Conservation (phyloP, 2,113 vertebrate genomes). For the Mesocricetus auratus region DNA sequence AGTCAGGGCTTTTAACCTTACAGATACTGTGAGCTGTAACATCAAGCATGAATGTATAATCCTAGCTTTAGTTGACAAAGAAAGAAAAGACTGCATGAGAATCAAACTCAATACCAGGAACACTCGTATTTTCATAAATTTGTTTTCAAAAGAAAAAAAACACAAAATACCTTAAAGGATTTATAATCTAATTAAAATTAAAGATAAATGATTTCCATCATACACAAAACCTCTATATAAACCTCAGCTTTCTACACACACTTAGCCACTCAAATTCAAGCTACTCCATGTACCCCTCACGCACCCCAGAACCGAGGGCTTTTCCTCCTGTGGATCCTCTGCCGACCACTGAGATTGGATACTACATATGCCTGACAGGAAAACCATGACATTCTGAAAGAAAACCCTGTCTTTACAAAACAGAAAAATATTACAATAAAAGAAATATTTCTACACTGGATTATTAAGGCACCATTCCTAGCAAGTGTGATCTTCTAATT, state of each 20-base stretch:
- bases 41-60: conserved; percentile 15
- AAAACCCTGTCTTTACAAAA: conserved; percentile 24
- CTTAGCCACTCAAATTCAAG: neutral
- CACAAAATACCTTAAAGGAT: conserved; percentile 13
- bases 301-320: neutral
- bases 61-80: conserved; percentile 2
- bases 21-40: neutral
- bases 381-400: conserved; percentile 56
- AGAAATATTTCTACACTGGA: neutral
- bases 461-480: neutral
- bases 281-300: neutral
- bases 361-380: neutral
- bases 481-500: neutral
- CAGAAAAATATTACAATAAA: neutral
- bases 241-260: neutral
- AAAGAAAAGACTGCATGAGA: neutral
- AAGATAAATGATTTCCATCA: neutral
- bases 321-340: conserved; percentile 20
- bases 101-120: neutral
- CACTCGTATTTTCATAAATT: conserved; percentile 54
- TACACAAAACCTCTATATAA: neutral
- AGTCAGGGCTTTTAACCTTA: neutral
- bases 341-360: neutral
- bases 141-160: conserved; percentile 30
- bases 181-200: conserved; percentile 44